Conservation (phyloP, 2,797 vertebrate genomes). For the Brachymystax lenok region DNA sequence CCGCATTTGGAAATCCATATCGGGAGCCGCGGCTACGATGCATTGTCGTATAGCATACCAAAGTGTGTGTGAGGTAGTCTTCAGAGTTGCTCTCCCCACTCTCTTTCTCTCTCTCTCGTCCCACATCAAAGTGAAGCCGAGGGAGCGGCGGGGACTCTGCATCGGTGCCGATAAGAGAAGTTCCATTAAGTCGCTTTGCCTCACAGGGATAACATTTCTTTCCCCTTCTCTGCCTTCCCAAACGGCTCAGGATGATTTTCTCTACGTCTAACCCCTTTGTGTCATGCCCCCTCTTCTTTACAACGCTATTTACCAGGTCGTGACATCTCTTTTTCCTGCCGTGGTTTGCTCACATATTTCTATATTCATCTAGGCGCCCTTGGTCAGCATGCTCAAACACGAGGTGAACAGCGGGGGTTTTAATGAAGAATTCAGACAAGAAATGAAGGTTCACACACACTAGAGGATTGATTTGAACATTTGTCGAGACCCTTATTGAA, state of each 20-base stretch:
- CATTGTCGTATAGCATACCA: conserved; percentile 46
- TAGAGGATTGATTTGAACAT: no score
- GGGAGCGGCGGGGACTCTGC: conserved; percentile 68
- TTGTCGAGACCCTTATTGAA: no score
- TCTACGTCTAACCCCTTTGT: conserved; percentile 52
- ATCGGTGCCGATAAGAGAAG: conserved; percentile 70
- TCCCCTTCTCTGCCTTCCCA: conserved; percentile 48
- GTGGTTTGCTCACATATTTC: conserved; percentile 37
- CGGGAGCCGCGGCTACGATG: conserved; percentile 41
- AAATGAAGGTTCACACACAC: background rate
- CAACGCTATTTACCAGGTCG: conserved; percentile 52
- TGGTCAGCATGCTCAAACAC: no score
- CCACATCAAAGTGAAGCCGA: conserved; percentile 73
- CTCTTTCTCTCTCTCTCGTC: conserved; percentile 21
- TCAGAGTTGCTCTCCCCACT: conserved; percentile 36
- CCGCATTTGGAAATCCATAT: conserved; percentile 46
- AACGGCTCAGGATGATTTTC: conserved; percentile 50
- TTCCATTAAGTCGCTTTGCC: conserved; percentile 74
- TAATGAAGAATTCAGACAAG: background rate
- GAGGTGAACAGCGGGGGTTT: background rate
- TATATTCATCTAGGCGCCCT: background rate
- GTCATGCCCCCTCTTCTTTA: conserved; percentile 32
- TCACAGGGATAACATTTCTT: conserved; percentile 60
- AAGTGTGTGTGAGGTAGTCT: conserved; percentile 44
- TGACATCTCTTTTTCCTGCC: conserved; percentile 52